Evolutionary conservation across 2,113 vertebrate species (phyloP).

Genomic region (Megaceryle maxima): DNA sequence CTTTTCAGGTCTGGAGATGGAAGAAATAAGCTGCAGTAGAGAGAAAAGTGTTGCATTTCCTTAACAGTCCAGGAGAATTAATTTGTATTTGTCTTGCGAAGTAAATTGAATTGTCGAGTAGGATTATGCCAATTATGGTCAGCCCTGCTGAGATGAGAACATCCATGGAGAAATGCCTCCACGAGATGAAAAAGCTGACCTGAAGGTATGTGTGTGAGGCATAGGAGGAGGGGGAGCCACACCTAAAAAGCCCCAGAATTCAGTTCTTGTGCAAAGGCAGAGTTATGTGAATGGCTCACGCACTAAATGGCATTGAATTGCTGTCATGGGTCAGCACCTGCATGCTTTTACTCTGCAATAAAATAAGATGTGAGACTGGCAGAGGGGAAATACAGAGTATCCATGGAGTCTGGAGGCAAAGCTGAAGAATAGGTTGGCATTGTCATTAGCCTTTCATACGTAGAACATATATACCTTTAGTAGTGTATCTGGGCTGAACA

Average conservation of each 20-base stretch:
- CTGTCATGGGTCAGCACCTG: neutral
- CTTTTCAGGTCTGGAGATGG: neutral
- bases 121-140: neutral
- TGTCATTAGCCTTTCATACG: accelerated
- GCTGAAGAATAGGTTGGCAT: neutral
- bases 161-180: neutral
- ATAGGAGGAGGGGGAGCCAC: neutral
- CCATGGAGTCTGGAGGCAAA: neutral
- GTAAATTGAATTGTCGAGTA: neutral
- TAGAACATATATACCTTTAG: accelerated
- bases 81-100: neutral
- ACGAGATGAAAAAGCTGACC: neutral
- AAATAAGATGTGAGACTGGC: neutral
- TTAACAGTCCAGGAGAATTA: neutral
- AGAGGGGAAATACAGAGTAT: neutral
- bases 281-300: neutral
- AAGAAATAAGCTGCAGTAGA: neutral
- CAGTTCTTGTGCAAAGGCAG: neutral
- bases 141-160: neutral
- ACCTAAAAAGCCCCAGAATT: neutral
- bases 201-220: neutral
- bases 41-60: neutral
- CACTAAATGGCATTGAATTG: neutral
- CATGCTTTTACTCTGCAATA: neutral
- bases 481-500: neutral